Base-by-base conservation (phyloP, 1,140 invertebrate species). In the Apis dorsata region DNA sequence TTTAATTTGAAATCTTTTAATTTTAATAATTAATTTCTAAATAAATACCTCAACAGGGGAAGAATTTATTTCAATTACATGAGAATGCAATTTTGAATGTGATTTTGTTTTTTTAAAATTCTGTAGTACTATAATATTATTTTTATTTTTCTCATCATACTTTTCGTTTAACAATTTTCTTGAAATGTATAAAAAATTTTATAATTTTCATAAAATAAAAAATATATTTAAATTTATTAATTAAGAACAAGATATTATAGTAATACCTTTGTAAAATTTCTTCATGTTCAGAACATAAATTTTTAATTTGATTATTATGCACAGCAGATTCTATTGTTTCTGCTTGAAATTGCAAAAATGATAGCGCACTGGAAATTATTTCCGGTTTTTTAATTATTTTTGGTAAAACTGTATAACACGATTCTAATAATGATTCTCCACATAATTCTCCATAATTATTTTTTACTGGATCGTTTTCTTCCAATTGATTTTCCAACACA, bases 381-480 rank as follows among this genome's bases (percentile, higher is more conserved):
- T 78, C 73, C 15, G 72, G 44, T 12, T 85, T 34, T 0, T 76
- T 73, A 34, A 28, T 57, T 65, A 55, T 7, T 19, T 86, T 81
- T 5, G 69, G 66, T 49, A 75, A 59, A 55, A 88, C 57, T 3
- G 85, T 89, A 10, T 93, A 93, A 82, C 87, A 91, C 15, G 87
- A 85, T 11, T 87, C 81, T 19, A 93, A 81, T 65, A 93, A 86
- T 44, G 85, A 81, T 80, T 93, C 92, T 13, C 92, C 92, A 24
- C 88, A 90, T 28, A 93, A 85, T 83, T 93, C 92, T 21, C 85
- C 90, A 8, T 85, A 55, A 65, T 88, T 81, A 77, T 90, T 87
- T 81, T 90, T 87, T 1, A 93, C 81, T 24, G 92, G 91, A 83
- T 93, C 92, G 57, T 92, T 87, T 82, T 92, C 91, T 11, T 93